Base-by-base conservation (phyloP, 2,888 invertebrate species). In the Cryptocephalus primarius region DNA sequence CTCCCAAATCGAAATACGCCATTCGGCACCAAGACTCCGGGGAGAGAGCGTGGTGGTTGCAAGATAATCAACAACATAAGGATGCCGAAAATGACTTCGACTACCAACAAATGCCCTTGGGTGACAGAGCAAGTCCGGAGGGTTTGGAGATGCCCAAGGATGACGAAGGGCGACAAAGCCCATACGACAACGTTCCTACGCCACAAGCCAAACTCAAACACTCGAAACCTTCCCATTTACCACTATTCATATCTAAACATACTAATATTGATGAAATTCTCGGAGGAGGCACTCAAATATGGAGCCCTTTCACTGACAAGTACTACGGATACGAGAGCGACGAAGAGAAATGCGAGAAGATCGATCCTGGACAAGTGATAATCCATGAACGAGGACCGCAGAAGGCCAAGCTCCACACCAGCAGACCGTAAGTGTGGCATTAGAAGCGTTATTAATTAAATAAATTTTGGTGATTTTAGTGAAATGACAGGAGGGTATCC, bases 181-280 rank as follows among this genome's bases (percentile, higher is more conserved):
- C 85, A 13, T 86, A 85, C 60, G 86, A 86, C 67, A 85, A 84
- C 65, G 75, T 80, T 56, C 74, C 74, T 55, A 49, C 33, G 39
- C 47, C 14, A 1, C 54, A 48, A 42, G 54, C 59, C 13, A 33
- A 36, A 12, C n/a, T 12, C 2, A 57, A 56, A 40, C 51, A 53
- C 8, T 58, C 57, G 44, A 61, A 61, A 43, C 56, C 58, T 67
- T 65, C 74, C 59, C 69, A 57, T 65, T 70, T 57, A 64, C 74
- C 72, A 46, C 70, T 80, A 45, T 94, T 89, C 66, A 88, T 91
- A 55, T 89, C 91, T 9, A 79, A 82, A 47, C 88, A 88, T 67
- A 84, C 83, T 39, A 88, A 91, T 68, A 91, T 93, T 57, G 92
- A 92, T 65, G 93, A 94, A 63, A 79, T 94, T 64, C 74, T 94